phyloP scores from a whole-genome alignment of 1,140 invertebrate genomes.

The Rhyacophila brunnea region DNA sequence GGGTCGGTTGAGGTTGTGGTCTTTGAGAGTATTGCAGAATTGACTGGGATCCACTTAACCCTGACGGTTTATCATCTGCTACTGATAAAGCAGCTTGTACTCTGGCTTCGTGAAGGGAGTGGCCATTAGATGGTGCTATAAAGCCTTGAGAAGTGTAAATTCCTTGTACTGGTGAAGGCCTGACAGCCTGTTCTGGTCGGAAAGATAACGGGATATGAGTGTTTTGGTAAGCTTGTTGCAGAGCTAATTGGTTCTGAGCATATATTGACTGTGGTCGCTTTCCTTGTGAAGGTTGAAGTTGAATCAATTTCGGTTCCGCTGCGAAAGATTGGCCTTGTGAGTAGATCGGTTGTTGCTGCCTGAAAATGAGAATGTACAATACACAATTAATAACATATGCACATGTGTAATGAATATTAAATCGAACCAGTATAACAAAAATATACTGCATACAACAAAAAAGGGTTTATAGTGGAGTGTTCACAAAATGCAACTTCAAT shows the following conservation, averaged over 20 bases:
- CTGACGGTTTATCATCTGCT: slow-evolving; percentile 27
- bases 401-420: too few species aligned
- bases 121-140: slow-evolving; percentile 2
- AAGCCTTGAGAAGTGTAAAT: slow-evolving; percentile 28
- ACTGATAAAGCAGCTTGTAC: slow-evolving; percentile 30
- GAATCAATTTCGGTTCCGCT: slow-evolving; percentile 21
- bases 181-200: slow-evolving; percentile 22
- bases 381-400: too few species aligned
- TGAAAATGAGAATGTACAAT: slow-evolving; percentile 11
- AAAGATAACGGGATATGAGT: slow-evolving; percentile 12
- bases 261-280: slow-evolving; percentile 17
- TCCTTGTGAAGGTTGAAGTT: slow-evolving; percentile 14
- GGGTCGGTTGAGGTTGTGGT: slow-evolving; percentile 10
- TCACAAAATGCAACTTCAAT: too few species aligned
- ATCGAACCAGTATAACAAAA: too few species aligned
- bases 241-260: slow-evolving; percentile 9
- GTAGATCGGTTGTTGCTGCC: slow-evolving; percentile 18
- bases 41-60: neutral
- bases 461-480: too few species aligned
- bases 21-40: slow-evolving; percentile 15
- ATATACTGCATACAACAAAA: too few species aligned
- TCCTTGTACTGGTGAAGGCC: slow-evolving; percentile 18
- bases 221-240: slow-evolving; percentile 24
- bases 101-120: slow-evolving; percentile 32
- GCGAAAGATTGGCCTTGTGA: neutral